Evolutionary conservation across 2,113 vertebrate genomes (phyloP).

Genomic region (Gobio gobio): DNA sequence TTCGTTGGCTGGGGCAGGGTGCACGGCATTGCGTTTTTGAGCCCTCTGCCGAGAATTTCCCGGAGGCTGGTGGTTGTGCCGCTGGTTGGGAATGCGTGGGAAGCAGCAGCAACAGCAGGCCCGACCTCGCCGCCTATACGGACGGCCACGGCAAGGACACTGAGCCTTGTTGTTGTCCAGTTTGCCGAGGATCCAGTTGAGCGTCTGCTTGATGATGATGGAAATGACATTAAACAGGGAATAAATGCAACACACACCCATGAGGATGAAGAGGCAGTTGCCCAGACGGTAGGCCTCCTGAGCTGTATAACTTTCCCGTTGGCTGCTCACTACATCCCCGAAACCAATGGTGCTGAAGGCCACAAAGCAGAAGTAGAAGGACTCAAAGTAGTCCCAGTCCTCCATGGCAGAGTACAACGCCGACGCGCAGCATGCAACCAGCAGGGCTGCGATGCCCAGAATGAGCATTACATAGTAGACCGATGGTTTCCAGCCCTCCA

Average conservation of each 20-base stretch:
- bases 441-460: conserved; percentile 73
- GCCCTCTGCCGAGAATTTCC: conserved; percentile 61
- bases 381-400: conserved; percentile 81
- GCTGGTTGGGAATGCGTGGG: conserved; percentile 63
- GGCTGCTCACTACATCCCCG: conserved; percentile 80
- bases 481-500: conserved; percentile 80
- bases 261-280: conserved; percentile 79
- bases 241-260: conserved; percentile 82
- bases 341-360: conserved; percentile 84
- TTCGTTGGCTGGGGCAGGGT: conserved; percentile 65
- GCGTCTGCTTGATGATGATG: conserved; percentile 81
- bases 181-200: conserved; percentile 79
- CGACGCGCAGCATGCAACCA: conserved; percentile 79
- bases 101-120: conserved; percentile 67
- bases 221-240: conserved; percentile 82
- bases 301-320: conserved; percentile 72
- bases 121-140: conserved; percentile 22
- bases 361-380: conserved; percentile 81
- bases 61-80: conserved; percentile 53
- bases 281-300: conserved; percentile 76
- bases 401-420: conserved; percentile 78
- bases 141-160: conserved; percentile 62
- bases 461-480: conserved; percentile 82
- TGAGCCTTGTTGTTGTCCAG: conserved; percentile 63
- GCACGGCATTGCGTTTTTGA: conserved; percentile 72